These are phyloP conservation scores for Epizoanthus illoricatus DNA, from an alignment of 92 coral and sea anemone genomes.

Conservation along the genomic window DNA sequence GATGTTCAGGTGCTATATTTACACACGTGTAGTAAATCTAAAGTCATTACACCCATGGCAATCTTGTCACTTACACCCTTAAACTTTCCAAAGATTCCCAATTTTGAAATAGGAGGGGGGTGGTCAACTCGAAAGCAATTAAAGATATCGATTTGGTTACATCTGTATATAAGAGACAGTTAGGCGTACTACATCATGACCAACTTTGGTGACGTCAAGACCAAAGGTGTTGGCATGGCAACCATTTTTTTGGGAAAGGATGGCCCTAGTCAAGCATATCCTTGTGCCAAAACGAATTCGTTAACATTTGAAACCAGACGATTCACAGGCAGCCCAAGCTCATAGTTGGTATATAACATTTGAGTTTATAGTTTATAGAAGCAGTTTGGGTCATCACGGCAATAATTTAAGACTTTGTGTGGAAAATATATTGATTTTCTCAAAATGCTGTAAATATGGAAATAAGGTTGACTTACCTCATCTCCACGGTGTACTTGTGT, in stretches of 20 bases:
- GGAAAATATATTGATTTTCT: too few species aligned
- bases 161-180: background rate
- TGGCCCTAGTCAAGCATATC: background rate
- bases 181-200: background rate
- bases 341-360: too few species aligned
- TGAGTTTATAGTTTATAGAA: too few species aligned
- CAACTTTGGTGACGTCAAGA: slow-evolving; percentile 4
- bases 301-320: too few species aligned
- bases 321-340: too few species aligned
- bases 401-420: too few species aligned
- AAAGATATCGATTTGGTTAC: slow-evolving; percentile 9
- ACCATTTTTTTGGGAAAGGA: background rate
- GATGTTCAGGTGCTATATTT: slow-evolving; percentile 3
- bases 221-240: background rate
- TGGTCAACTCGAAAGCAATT: background rate
- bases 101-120: background rate
- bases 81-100: background rate
- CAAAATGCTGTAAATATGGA: too few species aligned
- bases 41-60: slow-evolving; percentile 7
- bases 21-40: background rate
- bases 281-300: slow-evolving; percentile 1
- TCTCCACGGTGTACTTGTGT: too few species aligned
- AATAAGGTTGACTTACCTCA: too few species aligned
- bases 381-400: too few species aligned
- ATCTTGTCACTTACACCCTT: slow-evolving; percentile 15